Base-by-base conservation (phyloP, 2,797 vertebrate species). In the Podarcis lilfordi region DNA sequence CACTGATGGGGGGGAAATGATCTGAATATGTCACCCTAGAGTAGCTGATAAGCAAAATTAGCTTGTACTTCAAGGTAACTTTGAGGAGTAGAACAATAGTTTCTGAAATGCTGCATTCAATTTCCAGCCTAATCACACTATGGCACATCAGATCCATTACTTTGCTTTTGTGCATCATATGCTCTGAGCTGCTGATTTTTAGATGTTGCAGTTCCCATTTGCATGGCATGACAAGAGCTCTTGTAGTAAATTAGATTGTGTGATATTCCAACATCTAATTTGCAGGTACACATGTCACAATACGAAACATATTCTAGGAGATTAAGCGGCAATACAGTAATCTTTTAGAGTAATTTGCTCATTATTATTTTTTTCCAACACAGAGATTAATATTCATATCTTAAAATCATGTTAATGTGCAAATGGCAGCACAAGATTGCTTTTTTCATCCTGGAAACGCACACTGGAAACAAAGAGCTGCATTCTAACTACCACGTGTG, bases 21-120 rank as follows among this genome's bases (percentile, higher is more conserved):
- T 71, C 88, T 87, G 76, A 84, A 93, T 88, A 91, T 66, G 40
- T 88, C 89, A 91, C 76, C 86, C 83, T 84, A 91, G 4, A 61
- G 84, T 27, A 90, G 66, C 82, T 92, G 85, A 90, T 92, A 89
- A 92, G 86, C 89, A 94, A 91, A 91, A 90, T 92, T 77, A 89
- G 88, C 82, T 32, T 2, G 0, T 76, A 88, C 5, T 88, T 8
- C 80, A 61, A 88, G 88, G 23, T 10, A 9, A 55, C 68, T 83
- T 76, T 90, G 11, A 71, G 72, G 86, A 86, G 82, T 71, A 84
- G 85, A 92, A 82, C 1, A 9, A 88, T 74, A 82, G 89, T 87
- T 89, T 86, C 81, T 15, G 15, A 79, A 71, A 86, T 78, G 80
- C 93, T 85, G 92, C 89, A 85, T 68, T 27, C 0, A 0, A 29